phyloP scores from a whole-genome alignment of 2,797 vertebrate genomes.

The Cyprinodon diabolis region DNA sequence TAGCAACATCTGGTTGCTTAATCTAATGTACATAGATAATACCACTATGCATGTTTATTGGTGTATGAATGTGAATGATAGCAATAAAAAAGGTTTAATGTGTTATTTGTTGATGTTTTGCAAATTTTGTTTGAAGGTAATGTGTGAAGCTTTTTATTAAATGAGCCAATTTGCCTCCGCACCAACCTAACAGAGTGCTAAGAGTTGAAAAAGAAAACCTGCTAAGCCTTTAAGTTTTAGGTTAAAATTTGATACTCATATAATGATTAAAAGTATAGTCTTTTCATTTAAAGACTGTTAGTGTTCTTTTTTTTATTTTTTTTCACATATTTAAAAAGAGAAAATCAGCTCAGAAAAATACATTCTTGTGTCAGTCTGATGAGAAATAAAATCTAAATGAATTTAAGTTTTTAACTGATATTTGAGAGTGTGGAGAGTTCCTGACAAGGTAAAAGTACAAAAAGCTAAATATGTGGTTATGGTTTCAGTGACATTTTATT shows the following conservation, averaged over 20 bases:
- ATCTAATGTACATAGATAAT: conserved; percentile 75
- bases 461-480: background rate
- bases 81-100: conserved; percentile 73
- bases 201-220: background rate
- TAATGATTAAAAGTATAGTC: background rate
- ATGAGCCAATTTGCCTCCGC: background rate
- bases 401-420: background rate
- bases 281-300: background rate
- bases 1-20: conserved; percentile 62
- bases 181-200: background rate
- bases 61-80: conserved; percentile 78
- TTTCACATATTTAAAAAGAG: background rate
- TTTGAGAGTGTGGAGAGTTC: background rate
- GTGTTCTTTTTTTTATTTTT: background rate
- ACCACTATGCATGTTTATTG: conserved; percentile 80
- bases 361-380: background rate
- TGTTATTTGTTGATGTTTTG: conserved; percentile 27
- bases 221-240: background rate
- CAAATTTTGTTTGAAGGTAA: background rate
- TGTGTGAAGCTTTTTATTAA: background rate
- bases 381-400: too few relatives aligned
- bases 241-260: background rate
- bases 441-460: background rate
- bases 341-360: background rate
- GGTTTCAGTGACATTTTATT: background rate